Base-by-base conservation (phyloP, 2,797 vertebrate species). In the Cynopterus sphinx region DNA sequence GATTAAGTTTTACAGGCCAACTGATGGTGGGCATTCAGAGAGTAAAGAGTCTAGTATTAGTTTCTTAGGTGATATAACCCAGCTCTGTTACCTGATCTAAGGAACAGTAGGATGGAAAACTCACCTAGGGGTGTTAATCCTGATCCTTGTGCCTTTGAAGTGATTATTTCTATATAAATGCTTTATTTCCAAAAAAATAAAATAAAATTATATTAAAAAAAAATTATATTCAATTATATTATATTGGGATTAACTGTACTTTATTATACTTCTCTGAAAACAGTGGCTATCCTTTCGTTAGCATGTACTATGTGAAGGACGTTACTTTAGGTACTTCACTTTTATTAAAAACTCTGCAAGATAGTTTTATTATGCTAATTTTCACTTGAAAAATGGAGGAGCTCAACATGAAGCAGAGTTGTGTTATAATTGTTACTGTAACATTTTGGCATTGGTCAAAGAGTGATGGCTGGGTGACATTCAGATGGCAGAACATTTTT, bases 231-330 rank as follows among this genome's bases (percentile, higher is more conserved):
- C 13, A 33, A 33, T 33, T 33, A 33, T 33, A 88, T 83, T 75
- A 63, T 49, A 11, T 73, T 77, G 82, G 41, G 31, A 85, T 94
- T 71, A 81, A 68, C 15, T 53, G 3, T 85, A n/a, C 17, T 74
- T 95, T n/a, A 22, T 90, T 87, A 81, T 53, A 33, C 77, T 92
- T 87, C 87, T 31, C 55, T 75, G 43, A 63, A 49, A 86, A 78
- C 2, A 68, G 22, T 55, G 36, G 24, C 19, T 61, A 3, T 22
- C 57, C 43, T 92, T 26, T 89, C 49, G 36, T 91, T 36, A 97
- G 41, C 43, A 57, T 79, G 9, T 85, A 89, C 68, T 10, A 0
- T 71, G 39, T 90, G 55, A 96, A 0, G 87, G 61, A 59, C 24
- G 36, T 8, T 92, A 33, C 10, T 87, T 93, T 97, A 51, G 46